Percentiles rank a stretch among this genome's conserved stretches.
These are phyloP conservation scores for Cepaea hortensis DNA, from an alignment of 2,888 invertebrate genomes.

Conservation along the genomic window DNA sequence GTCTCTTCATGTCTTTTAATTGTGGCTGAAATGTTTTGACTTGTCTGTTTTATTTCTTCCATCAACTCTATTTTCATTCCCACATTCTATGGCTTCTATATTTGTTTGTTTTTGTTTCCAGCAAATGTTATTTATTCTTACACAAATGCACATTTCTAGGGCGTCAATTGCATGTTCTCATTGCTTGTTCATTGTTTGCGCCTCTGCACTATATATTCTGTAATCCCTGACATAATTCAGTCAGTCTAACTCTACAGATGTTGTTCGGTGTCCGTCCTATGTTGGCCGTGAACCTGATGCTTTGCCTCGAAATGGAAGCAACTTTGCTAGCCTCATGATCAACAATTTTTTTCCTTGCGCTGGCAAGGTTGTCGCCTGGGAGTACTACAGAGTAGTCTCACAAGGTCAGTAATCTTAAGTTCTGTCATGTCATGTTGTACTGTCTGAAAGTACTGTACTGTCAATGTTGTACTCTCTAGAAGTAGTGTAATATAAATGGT, in stretches of 20 bases:
- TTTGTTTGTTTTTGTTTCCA: no score
- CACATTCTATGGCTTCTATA: no score
- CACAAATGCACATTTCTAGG: no score
- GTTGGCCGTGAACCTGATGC: slow-evolving; percentile 65
- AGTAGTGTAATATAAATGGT: not conserved
- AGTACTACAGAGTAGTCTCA: slow-evolving; percentile 66
- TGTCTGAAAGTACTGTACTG: not conserved
- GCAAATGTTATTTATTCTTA: no score
- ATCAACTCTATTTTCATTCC: no score
- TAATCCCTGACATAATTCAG: no score
- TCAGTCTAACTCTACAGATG: not conserved
- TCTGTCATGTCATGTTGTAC: not conserved
- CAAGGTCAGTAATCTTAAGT: slow-evolving; percentile 50
- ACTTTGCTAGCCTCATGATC: slow-evolving; percentile 69
- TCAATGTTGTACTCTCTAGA: not conserved
- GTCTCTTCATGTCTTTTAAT: no score
- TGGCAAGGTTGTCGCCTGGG: slow-evolving; percentile 67
- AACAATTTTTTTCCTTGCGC: slow-evolving; percentile 71
- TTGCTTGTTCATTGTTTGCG: no score
- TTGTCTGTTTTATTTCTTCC: no score
- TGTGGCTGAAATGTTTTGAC: no score
- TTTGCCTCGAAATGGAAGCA: slow-evolving; percentile 64
- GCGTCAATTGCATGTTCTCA: no score
- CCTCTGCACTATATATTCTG: no score
- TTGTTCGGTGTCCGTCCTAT: slow-evolving; percentile 59